phyloP scores from a whole-genome alignment of 2,113 vertebrate species.

The Coptodon rendalli region DNA sequence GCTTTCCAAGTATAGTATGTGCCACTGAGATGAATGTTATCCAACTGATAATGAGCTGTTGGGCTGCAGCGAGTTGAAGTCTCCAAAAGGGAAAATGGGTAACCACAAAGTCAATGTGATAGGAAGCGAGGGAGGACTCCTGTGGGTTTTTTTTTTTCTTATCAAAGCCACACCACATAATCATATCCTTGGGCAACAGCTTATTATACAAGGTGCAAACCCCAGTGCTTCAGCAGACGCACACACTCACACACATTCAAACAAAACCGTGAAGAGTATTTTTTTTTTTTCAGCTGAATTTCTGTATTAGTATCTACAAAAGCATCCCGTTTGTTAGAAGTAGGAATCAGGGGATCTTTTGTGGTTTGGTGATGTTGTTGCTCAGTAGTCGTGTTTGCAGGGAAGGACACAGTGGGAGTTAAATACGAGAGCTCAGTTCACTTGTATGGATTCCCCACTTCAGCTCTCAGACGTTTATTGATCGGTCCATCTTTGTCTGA shows the following conservation, averaged over 20 bases:
- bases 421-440: background rate
- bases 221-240: background rate
- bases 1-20: background rate
- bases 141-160: background rate
- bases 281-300: background rate
- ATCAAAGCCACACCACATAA: constrained; percentile 19
- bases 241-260: background rate
- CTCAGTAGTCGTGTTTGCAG: background rate
- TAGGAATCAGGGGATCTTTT: background rate
- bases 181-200: constrained; percentile 10
- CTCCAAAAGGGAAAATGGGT: constrained; percentile 10
- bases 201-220: constrained; percentile 12
- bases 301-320: background rate
- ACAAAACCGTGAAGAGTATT: background rate
- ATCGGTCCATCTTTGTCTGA: constrained; percentile 25
- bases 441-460: constrained; percentile 4
- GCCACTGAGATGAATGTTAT: background rate
- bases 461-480: constrained; percentile 14
- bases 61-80: background rate
- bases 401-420: background rate
- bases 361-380: background rate
- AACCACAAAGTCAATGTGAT: constrained; percentile 21
- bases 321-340: background rate
- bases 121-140: background rate
- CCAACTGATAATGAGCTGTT: constrained; percentile 31